phyloP scores from a whole-genome alignment of 2,888 invertebrate genomes.

The Apamea sordens region DNA sequence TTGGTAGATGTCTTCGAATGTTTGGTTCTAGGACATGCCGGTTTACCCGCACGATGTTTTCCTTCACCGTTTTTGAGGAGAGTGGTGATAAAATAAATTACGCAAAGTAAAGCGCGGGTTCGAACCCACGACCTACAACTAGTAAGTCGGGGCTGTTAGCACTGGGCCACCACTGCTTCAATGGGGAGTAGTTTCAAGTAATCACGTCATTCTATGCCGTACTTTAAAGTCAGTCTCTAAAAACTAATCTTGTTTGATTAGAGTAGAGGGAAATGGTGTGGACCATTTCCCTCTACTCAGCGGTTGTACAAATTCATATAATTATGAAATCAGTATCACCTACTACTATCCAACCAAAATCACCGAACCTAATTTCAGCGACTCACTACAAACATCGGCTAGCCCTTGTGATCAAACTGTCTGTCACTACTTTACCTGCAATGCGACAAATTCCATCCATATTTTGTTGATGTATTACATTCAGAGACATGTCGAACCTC shows the following conservation, averaged over 20 bases:
- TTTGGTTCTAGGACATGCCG: no score
- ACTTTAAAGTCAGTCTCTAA: neutral
- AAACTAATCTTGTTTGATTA: neutral
- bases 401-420: neutral
- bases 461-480: slow-evolving; percentile 12
- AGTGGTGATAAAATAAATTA: no score
- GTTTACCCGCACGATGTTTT: no score
- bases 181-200: neutral
- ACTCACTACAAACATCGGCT: neutral
- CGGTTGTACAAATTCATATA: neutral
- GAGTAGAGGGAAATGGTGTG: no score
- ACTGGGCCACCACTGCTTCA: no score
- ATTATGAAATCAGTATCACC: neutral
- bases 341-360: neutral
- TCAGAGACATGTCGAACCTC: neutral
- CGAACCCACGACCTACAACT: no score
- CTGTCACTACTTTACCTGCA: slow-evolving; percentile 24
- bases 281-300: neutral
- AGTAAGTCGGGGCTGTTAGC: no score
- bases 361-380: neutral
- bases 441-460: slow-evolving; percentile 18
- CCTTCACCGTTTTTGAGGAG: no score
- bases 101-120: no score
- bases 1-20: no score
- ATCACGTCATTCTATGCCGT: neutral